Evolutionary conservation across 2,888 invertebrate species (phyloP), one percentile per base, ranked within the genome.

Genomic region (Norana najaformis): DNA sequence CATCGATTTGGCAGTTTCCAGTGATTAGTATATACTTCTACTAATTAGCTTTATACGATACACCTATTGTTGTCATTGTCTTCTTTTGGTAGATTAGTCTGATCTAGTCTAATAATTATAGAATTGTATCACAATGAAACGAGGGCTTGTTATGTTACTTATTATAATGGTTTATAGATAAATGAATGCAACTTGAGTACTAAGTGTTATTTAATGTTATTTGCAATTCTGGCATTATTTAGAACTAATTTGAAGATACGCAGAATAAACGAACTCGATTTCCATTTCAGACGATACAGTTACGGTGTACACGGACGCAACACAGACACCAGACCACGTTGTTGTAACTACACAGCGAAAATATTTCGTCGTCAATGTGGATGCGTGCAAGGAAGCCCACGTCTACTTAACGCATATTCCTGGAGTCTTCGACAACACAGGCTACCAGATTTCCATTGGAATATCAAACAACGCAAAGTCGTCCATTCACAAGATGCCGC

Each of bases 331-430:
- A 1, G 83, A 89, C 41, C 88, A 85, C 88, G 88, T 90, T 35
- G 82, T 69, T 11, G n/a, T 90, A 6, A 38, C 85, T 18, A 90
- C 90, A 18, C 88, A 90, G n/a, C 89, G n/a, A n/a, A 37, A 90
- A 34, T 41, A 90, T 39, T 90, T 90, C 34, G 39, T 89, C 14
- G 38, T 90, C 41, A 88, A 36, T 34, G 1, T 90, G 16, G 38
- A 85, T 37, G 90, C 90, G 30, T 90, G 90, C 90, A n/a, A 37
- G 0, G 90, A 90, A 20, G 90, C 90, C 16, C 41, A 90, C 41
- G 30, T 90, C 2, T 41, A 53, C 36, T 38, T 90, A n/a, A 37
- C 36, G 30, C 37, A 90, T n/a, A n/a, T 88, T 36, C 90, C 90
- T 20, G 69, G 53, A 16, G 88, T 39, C 34, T 36, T 34, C 53